Evolutionary conservation across 2,113 vertebrate species (phyloP).

Genomic region (Tachysurus fulvidraco): DNA sequence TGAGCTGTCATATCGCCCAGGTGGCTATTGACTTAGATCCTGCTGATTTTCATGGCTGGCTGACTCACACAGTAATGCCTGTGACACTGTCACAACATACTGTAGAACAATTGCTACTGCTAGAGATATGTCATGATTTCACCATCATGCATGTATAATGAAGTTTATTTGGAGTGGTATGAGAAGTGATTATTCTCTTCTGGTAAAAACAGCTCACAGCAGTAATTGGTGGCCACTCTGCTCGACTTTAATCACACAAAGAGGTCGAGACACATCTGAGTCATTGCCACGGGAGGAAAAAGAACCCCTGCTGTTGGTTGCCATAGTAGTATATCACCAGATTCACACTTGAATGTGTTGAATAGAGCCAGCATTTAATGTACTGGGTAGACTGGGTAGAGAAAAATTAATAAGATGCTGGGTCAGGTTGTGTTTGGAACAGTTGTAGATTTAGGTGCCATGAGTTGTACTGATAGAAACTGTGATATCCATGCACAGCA

Average conservation of each 20-base stretch:
- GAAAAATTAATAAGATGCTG: constrained; percentile 1
- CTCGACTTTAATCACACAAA: neutral
- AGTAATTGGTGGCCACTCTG: constrained; percentile 29
- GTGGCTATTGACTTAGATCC: constrained; percentile 14
- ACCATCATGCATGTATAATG: constrained; percentile 28
- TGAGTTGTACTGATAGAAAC: neutral
- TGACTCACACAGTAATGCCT: constrained; percentile 11
- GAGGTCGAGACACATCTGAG: constrained; percentile 21
- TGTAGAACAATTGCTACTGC: neutral
- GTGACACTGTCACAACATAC: constrained; percentile 20
- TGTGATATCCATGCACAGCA: neutral
- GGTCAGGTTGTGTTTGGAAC: neutral
- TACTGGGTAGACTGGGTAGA: neutral
- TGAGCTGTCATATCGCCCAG: neutral
- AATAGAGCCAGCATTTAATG: constrained; percentile 6
- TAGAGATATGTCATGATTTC: constrained; percentile 13
- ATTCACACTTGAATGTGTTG: constrained; percentile 39
- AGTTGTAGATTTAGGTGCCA: neutral
- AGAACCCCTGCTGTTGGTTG: constrained; percentile 31
- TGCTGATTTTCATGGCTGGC: constrained; percentile 15
- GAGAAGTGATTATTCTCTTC: constrained; percentile 26
- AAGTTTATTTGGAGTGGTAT: constrained; percentile 24
- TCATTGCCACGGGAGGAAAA: constrained; percentile 34
- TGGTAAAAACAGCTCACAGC: constrained; percentile 9
- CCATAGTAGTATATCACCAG: constrained; percentile 31